These are phyloP conservation scores for Calliphora vicina DNA, from an alignment of 1,140 invertebrate species.

Conservation along the genomic window DNA sequence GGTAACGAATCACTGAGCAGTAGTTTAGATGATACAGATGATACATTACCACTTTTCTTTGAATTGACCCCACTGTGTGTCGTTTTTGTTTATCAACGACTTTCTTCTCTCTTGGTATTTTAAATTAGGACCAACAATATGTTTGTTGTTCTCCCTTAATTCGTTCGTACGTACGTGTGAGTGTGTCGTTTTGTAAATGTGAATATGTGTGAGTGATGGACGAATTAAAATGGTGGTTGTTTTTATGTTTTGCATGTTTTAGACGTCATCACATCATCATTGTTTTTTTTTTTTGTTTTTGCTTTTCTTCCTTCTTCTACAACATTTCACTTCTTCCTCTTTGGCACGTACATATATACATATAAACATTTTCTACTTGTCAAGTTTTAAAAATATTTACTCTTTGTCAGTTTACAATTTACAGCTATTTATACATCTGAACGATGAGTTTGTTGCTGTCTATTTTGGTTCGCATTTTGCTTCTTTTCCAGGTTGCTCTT, in stretches of 20 bases:
- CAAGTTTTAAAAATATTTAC: conserved; percentile 31
- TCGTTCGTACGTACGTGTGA: too few species aligned
- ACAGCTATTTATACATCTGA: background rate
- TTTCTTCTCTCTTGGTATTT: background rate
- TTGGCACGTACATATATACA: background rate
- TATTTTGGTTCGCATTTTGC: background rate
- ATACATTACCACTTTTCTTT: too few species aligned
- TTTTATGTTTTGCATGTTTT: background rate
- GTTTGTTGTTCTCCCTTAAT: background rate
- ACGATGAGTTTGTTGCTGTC: background rate
- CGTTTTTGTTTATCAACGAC: too few species aligned
- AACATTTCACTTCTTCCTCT: background rate
- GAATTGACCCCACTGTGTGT: too few species aligned
- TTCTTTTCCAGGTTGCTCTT: background rate
- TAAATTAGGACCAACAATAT: background rate
- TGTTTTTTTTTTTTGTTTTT: background rate
- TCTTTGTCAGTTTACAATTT: background rate
- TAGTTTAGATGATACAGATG: too few species aligned
- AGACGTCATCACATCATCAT: conserved; percentile 25
- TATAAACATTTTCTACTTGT: background rate
- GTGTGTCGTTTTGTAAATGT: too few species aligned
- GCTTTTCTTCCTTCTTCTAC: background rate
- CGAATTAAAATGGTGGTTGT: background rate
- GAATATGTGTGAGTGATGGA: background rate
- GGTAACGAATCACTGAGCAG: too few species aligned